Base-by-base conservation (phyloP, 2,113 vertebrate species). In the Lethenteron reissneri region DNA sequence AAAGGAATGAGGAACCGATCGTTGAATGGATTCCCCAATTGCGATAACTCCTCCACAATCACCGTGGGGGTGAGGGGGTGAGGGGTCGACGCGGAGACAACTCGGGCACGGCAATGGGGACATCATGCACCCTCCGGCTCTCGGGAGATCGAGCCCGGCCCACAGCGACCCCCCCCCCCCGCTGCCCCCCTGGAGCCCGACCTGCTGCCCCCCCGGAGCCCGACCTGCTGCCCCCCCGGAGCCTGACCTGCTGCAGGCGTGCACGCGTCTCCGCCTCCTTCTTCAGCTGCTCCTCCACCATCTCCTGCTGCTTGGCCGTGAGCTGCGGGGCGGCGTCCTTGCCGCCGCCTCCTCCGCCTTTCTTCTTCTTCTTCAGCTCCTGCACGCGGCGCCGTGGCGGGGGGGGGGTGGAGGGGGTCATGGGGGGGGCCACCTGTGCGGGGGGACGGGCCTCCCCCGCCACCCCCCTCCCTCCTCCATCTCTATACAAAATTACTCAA, bases 311-410 rank as follows among this genome's bases (percentile, higher is more conserved):
- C 74, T 99, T 99, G 78, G 81, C 87, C 0, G 87, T 92, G 17
- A 99, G 81, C 72, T 95, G 91, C 17, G 97, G 78, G 74, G 97
- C 91, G 58, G 97, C 91, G 77, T 92, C 95, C 75, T 97, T 89
- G 62, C 92, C 94, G 8, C 62, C 62, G 4, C 41, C 41, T 41
- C 41, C 41, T 41, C 41, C 25, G 25, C 25, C 41, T 41, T 41
- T 41, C 71, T 90, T 96, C 78, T 96, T 97, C 84, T 86, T 97
- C 75, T 92, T 97, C 70, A 96, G 82, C 76, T 99, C 94, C 94
- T 99, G 74, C 73, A 12, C 75, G 73, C 11, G 41, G 56, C 58
- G 58, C 4, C 5, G 12, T 41, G 12, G 8, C 14, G 19, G 2
- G 9, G 57, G 10, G 57, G 25, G 25, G 71, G 10, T 17, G 25